Evolutionary conservation across 2,113 vertebrate species (phyloP).

Genomic region (Phyllostomus hastatus): DNA sequence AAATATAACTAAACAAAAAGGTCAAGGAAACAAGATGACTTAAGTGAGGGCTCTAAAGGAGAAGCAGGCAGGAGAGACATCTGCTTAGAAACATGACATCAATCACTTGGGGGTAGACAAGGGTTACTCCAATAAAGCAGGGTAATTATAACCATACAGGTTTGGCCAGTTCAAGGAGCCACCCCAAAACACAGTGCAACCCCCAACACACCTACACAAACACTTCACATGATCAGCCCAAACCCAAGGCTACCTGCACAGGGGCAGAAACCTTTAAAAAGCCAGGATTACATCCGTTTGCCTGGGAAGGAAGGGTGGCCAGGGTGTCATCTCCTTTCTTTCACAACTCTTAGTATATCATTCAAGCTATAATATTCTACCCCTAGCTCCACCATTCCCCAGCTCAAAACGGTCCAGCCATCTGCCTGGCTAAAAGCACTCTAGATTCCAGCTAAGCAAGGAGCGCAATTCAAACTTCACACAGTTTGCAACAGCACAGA

Average conservation of each 20-base stretch:
- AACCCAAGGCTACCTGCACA: background rate
- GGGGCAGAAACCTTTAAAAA: background rate
- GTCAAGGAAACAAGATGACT: constrained; percentile 39
- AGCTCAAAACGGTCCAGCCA: constrained; percentile 34
- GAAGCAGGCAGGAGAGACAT: background rate
- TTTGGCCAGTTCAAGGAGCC: constrained; percentile 28
- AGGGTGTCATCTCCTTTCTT: constrained; percentile 4
- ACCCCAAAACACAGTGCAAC: constrained; percentile 57
- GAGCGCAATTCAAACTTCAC: constrained; percentile 74
- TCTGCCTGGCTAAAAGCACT: constrained; percentile 49
- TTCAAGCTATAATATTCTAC: background rate
- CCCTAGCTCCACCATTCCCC: background rate
- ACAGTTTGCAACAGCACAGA: constrained; percentile 53
- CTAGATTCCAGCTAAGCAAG: constrained; percentile 8
- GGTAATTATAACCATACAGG: background rate
- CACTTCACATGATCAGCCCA: background rate
- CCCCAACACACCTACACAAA: constrained; percentile 47
- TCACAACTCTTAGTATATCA: background rate
- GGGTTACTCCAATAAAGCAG: constrained; percentile 4
- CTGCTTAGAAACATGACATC: background rate
- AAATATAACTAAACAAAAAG: background rate
- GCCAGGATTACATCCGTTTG: background rate
- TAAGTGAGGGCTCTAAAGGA: background rate
- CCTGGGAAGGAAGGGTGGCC: background rate
- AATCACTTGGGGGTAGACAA: background rate